Conservation (phyloP, 2,888 invertebrate genomes). For the Drosophila robusta region DNA sequence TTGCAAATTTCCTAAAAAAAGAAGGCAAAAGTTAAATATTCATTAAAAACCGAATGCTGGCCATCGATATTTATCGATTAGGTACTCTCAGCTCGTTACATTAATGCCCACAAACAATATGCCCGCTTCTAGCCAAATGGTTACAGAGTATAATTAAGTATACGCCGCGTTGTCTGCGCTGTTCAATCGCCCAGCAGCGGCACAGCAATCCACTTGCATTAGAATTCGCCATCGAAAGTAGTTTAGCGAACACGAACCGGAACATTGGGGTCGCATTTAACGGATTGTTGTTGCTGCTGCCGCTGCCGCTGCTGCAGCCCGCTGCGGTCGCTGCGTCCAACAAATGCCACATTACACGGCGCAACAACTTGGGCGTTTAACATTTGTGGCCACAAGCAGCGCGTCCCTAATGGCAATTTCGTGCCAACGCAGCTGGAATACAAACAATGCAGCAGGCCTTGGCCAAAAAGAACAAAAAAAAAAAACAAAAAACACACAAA, state of each 20-base stretch:
- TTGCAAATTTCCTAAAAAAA: no score
- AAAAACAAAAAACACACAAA: no score
- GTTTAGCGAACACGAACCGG: constrained; percentile 15
- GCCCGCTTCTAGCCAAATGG: background rate
- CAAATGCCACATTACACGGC: constrained; percentile 32
- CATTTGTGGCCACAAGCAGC: constrained; percentile 50
- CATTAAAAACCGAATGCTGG: no score
- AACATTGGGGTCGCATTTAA: constrained; percentile 39
- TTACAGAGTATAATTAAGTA: constrained; percentile 19
- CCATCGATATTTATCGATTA: no score
- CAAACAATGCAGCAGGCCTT: constrained; percentile 31
- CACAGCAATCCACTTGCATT: constrained; percentile 28
- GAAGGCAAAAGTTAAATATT: no score
- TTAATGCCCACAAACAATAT: no score
- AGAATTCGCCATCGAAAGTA: constrained; percentile 18
- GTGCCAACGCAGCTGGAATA: constrained; percentile 65
- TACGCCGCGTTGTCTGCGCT: constrained; percentile 26
- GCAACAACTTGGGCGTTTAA: constrained; percentile 24
- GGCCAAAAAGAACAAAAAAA: background rate
- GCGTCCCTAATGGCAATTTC: constrained; percentile 64
- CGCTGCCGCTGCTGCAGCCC: constrained; percentile 28
- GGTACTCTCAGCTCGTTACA: no score
- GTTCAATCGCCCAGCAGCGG: background rate
- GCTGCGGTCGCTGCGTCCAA: constrained; percentile 38
- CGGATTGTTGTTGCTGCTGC: constrained; percentile 18